Percentiles rank a stretch among this genome's conserved stretches.
Conservation (phyloP, 2,113 vertebrate species). For the Atherinomorus stipes region DNA sequence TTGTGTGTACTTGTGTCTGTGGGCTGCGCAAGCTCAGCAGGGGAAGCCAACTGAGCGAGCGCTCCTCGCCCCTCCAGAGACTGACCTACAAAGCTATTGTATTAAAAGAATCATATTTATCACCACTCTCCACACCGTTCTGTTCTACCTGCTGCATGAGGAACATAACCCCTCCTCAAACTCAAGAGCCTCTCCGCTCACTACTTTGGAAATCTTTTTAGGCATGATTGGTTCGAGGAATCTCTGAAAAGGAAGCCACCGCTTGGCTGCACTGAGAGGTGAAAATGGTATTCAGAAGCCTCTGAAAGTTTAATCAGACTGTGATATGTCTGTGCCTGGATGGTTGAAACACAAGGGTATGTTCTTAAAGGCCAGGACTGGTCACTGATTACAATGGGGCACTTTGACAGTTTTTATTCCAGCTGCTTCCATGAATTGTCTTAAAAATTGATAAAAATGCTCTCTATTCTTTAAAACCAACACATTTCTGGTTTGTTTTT, state of each 20-base stretch:
- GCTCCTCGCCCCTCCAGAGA: slow-evolving; percentile 64
- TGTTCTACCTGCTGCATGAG: slow-evolving; percentile 53
- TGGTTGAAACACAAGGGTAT: slow-evolving; percentile 28
- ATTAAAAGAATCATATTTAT: slow-evolving; percentile 82
- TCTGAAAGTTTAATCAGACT: slow-evolving; percentile 74
- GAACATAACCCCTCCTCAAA: slow-evolving; percentile 70
- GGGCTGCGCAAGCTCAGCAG: slow-evolving; percentile 59
- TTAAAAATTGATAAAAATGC: not conserved
- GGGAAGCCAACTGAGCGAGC: slow-evolving; percentile 64
- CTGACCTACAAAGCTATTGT: slow-evolving; percentile 84
- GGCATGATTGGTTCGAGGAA: slow-evolving; percentile 56
- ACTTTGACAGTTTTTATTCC: not conserved
- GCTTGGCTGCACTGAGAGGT: slow-evolving; percentile 64
- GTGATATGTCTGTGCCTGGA: slow-evolving; percentile 53
- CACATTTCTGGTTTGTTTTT: not conserved
- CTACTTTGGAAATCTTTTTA: slow-evolving; percentile 71
- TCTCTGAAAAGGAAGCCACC: slow-evolving; percentile 59
- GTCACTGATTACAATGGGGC: slow-evolving; percentile 13
- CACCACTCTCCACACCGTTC: slow-evolving; percentile 64
- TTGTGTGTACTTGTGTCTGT: slow-evolving; percentile 72
- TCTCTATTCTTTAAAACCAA: not conserved
- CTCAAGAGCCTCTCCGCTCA: slow-evolving; percentile 67
- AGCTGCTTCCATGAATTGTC: not conserved
- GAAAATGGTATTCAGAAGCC: slow-evolving; percentile 64
- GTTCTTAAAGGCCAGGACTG: not conserved